phyloP scores from a whole-genome alignment of 2,113 vertebrate genomes.

The Cheilinus undulatus region DNA sequence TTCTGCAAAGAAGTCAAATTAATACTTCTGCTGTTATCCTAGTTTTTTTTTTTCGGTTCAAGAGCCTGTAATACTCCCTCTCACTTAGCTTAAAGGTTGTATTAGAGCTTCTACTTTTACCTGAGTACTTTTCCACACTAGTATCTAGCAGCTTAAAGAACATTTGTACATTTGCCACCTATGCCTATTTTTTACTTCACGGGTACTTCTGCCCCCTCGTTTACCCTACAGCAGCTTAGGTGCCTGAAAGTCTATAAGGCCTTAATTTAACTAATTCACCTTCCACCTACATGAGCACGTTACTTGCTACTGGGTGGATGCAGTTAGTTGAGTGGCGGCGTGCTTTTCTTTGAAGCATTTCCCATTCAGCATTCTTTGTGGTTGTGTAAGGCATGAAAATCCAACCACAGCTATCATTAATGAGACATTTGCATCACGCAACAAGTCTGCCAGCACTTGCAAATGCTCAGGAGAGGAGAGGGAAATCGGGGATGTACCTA shows the following conservation, averaged over 20 bases:
- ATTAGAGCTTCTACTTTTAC: too few relatives aligned
- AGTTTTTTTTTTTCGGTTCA: too few relatives aligned
- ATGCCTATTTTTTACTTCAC: not conserved
- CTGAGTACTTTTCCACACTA: too few relatives aligned
- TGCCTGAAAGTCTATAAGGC: conserved; percentile 43
- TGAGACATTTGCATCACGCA: conserved; percentile 70
- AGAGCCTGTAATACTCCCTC: not conserved
- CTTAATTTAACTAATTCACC: conserved; percentile 46
- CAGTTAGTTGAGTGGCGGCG: conserved; percentile 57
- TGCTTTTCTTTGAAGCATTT: conserved; percentile 74
- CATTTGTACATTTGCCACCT: not conserved
- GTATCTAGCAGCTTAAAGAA: not conserved
- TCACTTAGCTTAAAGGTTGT: too few relatives aligned
- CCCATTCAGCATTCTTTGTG: conserved; percentile 81
- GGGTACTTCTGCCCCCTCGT: not conserved
- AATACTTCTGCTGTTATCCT: too few relatives aligned
- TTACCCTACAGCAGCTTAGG: conserved; percentile 8
- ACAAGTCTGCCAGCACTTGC: conserved; percentile 55
- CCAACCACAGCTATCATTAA: conserved; percentile 76
- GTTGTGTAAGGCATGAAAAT: conserved; percentile 74
- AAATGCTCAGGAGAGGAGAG: conserved; percentile 42
- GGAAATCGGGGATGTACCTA: conserved; percentile 26
- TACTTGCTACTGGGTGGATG: conserved; percentile 60
- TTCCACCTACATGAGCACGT: conserved; percentile 54
- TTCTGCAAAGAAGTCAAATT: too few relatives aligned